Percentiles rank a stretch among this genome's conserved stretches.
Conservation (phyloP, 2,888 invertebrate species). For the Maniola hyperantus region DNA sequence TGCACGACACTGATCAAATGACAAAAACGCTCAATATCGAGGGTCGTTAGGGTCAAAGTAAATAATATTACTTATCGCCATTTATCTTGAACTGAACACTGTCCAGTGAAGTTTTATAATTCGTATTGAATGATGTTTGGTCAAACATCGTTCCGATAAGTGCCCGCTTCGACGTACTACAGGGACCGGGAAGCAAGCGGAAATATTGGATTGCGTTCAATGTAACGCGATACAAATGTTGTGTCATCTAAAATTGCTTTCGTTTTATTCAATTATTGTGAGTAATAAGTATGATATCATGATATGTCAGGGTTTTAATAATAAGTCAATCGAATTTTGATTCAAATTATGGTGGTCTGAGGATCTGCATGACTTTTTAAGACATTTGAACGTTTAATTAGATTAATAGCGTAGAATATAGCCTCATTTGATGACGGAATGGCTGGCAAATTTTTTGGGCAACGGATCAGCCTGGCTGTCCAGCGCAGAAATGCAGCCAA, state of each 20-base stretch:
- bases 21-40: slow-evolving; percentile 56
- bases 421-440: too few relatives aligned
- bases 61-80: slow-evolving; percentile 69
- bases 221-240: slow-evolving; percentile 35
- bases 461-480: too few relatives aligned
- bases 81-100: slow-evolving; percentile 57
- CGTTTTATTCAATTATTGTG: slow-evolving; percentile 15
- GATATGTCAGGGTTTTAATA: slow-evolving; percentile 19
- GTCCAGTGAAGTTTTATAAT: slow-evolving; percentile 35
- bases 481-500: too few relatives aligned
- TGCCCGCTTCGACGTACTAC: slow-evolving; percentile 13
- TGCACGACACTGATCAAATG: slow-evolving; percentile 63
- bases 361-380: too few relatives aligned
- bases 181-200: slow-evolving; percentile 53
- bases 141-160: slow-evolving; percentile 27
- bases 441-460: too few relatives aligned
- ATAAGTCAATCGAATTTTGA: background rate
- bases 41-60: slow-evolving; percentile 63
- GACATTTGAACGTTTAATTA: too few relatives aligned
- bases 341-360: background rate
- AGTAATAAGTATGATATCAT: background rate
- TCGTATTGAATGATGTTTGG: slow-evolving; percentile 33
- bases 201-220: slow-evolving; percentile 52
- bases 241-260: slow-evolving; percentile 25
- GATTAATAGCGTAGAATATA: too few relatives aligned